Conservation (phyloP, 2,113 vertebrate species). For the Pseudorasbora parva region DNA sequence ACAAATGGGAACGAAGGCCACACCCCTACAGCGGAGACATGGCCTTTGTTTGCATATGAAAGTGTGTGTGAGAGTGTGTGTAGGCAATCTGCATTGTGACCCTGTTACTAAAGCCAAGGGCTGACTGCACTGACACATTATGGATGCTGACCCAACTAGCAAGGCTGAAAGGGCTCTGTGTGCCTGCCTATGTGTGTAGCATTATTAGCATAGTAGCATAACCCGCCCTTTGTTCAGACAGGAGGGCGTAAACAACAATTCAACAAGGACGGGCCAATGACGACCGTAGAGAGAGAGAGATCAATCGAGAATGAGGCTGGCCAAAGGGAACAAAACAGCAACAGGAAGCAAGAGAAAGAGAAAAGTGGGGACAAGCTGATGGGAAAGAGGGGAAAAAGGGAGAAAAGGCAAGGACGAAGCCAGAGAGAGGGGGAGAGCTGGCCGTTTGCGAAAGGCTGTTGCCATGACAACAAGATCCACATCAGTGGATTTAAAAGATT, state of each 20-base stretch:
- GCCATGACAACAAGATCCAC: slow-evolving; percentile 67
- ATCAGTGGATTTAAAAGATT: slow-evolving; percentile 54
- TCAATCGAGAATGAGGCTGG: background rate
- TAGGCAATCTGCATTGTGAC: slow-evolving; percentile 20
- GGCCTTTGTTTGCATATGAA: slow-evolving; percentile 27
- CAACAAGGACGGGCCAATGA: slow-evolving; percentile 24
- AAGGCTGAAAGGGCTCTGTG: slow-evolving; percentile 54
- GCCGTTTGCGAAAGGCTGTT: slow-evolving; percentile 63
- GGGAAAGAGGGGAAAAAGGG: background rate
- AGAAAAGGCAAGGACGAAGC: slow-evolving; percentile 2
- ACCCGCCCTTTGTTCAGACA: slow-evolving; percentile 65
- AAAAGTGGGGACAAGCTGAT: slow-evolving; percentile 20
- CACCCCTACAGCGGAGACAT: slow-evolving; percentile 62
- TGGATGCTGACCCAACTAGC: slow-evolving; percentile 50
- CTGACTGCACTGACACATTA: slow-evolving; percentile 49
- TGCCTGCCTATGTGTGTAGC: slow-evolving; percentile 48
- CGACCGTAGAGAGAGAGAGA: slow-evolving; percentile 7
- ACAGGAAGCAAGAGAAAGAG: slow-evolving; percentile 41
- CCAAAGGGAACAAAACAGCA: slow-evolving; percentile 34
- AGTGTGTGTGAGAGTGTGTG: background rate
- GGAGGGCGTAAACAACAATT: slow-evolving; percentile 64
- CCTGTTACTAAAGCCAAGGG: slow-evolving; percentile 39
- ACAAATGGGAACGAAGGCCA: slow-evolving; percentile 48
- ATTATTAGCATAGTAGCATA: slow-evolving; percentile 65
- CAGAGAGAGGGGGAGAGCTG: slow-evolving; percentile 6